Percentiles rank a stretch among this genome's conserved stretches.
phyloP scores from a whole-genome alignment of 2,797 vertebrate species.

The Muscicapa comitata region DNA sequence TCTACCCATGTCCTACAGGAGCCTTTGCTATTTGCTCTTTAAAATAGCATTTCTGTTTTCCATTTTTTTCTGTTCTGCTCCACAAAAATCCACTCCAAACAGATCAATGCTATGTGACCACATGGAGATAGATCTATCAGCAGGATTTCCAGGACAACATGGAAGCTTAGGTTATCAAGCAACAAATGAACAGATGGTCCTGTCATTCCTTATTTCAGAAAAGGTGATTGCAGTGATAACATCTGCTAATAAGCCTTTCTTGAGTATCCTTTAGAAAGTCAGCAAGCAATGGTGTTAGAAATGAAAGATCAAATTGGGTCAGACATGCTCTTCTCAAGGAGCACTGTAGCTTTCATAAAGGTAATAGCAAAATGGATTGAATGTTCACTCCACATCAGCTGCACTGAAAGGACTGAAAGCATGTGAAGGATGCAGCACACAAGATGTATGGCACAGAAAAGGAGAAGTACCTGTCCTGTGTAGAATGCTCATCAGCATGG shows the following conservation, averaged over 20 bases:
- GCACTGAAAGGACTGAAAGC: neutral
- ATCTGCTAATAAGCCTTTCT: constrained; percentile 69
- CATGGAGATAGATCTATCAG: constrained; percentile 52
- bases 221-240: constrained; percentile 67
- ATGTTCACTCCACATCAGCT: constrained; percentile 40
- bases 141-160: constrained; percentile 56
- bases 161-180: constrained; percentile 61
- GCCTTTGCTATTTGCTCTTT: neutral
- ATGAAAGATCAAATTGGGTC: constrained; percentile 70
- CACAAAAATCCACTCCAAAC: constrained; percentile 53
- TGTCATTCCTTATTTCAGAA: constrained; percentile 65
- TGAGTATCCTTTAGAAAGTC: constrained; percentile 65
- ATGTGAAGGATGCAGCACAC: neutral
- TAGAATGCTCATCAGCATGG: neutral
- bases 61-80: neutral
- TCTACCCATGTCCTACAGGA: neutral
- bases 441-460: neutral
- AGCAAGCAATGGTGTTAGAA: constrained; percentile 59
- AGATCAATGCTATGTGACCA: constrained; percentile 51
- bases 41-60: constrained; percentile 21
- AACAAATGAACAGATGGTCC: constrained; percentile 68
- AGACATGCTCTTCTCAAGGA: constrained; percentile 59
- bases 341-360: constrained; percentile 59
- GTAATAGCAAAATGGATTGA: constrained; percentile 67
- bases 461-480: neutral